Evolutionary conservation across 2,113 vertebrate species (phyloP).

Genomic region (Phalacrocorax brasilianus): DNA sequence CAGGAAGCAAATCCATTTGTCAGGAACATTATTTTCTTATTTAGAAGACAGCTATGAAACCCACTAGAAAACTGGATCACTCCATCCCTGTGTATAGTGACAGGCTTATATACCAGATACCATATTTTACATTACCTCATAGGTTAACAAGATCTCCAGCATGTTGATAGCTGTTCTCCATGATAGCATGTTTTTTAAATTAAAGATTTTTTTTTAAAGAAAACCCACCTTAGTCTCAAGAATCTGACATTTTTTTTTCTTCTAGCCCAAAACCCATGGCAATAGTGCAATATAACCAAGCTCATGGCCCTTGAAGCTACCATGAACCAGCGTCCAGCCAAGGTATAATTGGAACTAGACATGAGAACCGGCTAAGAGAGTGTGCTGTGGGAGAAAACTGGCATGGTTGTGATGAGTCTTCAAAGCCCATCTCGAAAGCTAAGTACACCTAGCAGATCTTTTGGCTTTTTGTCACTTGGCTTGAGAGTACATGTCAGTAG

Average conservation of each 20-base stretch:
- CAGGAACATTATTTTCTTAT: not conserved
- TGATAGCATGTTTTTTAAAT: not conserved
- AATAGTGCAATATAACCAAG: not conserved
- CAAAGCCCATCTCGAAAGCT: not conserved
- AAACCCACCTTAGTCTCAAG: not conserved
- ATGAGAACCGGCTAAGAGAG: not conserved
- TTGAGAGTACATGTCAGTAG: not conserved
- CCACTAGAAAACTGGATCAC: not conserved
- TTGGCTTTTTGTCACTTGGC: not conserved
- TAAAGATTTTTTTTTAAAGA: not conserved
- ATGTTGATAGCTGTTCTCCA: not conserved
- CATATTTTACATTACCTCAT: not conserved
- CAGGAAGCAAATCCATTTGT: not conserved
- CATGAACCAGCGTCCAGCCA: accelerated
- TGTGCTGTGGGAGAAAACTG: not conserved
- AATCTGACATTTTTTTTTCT: not conserved
- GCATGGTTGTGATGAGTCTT: not conserved
- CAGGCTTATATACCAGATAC: not conserved
- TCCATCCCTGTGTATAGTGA: not conserved
- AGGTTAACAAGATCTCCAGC: not conserved
- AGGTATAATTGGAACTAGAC: not conserved
- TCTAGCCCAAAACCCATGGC: not conserved
- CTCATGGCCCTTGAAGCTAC: not conserved
- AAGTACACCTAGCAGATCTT: not conserved
- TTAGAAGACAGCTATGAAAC: not conserved